Conservation (phyloP, 1,140 invertebrate species). For the Nymphalis io region DNA sequence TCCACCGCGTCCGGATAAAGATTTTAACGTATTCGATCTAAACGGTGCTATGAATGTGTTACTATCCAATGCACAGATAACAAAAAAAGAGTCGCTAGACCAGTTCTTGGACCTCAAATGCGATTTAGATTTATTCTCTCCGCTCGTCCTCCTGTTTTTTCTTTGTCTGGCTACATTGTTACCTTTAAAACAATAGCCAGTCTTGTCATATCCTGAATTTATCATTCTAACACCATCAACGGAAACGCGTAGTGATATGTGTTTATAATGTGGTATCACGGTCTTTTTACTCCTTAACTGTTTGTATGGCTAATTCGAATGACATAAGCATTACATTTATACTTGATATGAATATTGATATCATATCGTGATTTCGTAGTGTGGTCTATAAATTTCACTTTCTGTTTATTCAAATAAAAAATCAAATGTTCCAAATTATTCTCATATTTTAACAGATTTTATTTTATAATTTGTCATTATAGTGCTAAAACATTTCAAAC, state of each 20-base stretch:
- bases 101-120: slow-evolving; percentile 62
- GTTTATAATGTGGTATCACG: slow-evolving; percentile 75
- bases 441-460: too few species aligned
- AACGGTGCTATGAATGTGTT: slow-evolving; percentile 2
- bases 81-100: slow-evolving; percentile 42
- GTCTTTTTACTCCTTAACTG: slow-evolving; percentile 66
- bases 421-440: neutral
- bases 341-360: slow-evolving; percentile 27
- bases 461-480: neutral
- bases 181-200: slow-evolving; percentile 70
- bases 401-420: slow-evolving; percentile 11
- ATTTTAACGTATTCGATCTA: slow-evolving; percentile 18
- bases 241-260: slow-evolving; percentile 71
- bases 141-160: slow-evolving; percentile 63
- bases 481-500: slow-evolving; percentile 23
- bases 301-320: slow-evolving; percentile 34
- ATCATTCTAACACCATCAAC: slow-evolving; percentile 76
- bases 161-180: slow-evolving; percentile 71
- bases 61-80: slow-evolving; percentile 1
- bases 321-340: slow-evolving; percentile 26
- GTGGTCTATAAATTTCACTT: slow-evolving; percentile 26
- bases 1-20: neutral
- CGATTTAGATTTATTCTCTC: slow-evolving; percentile 75
- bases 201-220: slow-evolving; percentile 75
- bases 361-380: slow-evolving; percentile 8